Conservation (phyloP, 2,113 vertebrate genomes). For the Pampusana beccarii region DNA sequence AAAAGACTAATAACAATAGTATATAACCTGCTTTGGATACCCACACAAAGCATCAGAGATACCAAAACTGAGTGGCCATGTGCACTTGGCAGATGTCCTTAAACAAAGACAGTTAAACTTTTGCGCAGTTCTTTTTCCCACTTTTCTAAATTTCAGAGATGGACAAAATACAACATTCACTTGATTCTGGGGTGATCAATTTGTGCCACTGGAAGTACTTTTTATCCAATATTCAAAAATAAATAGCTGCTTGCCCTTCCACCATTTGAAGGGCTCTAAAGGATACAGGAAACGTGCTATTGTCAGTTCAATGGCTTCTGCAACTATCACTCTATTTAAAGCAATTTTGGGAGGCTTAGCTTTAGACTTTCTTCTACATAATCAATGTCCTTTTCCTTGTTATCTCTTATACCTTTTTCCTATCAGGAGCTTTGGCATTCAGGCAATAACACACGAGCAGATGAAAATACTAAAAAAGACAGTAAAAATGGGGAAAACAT, state of each 20-base stretch:
- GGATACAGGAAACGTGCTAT: background rate
- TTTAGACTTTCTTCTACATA: background rate
- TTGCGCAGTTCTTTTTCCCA: rapidly evolving
- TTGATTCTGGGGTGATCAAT: background rate
- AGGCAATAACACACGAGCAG: background rate
- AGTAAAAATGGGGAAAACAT: background rate
- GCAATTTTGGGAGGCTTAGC: background rate
- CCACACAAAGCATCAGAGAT: background rate
- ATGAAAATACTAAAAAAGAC: background rate
- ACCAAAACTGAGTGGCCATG: background rate
- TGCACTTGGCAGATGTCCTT: background rate
- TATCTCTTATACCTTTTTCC: background rate
- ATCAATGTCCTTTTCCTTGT: background rate
- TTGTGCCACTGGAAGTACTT: background rate
- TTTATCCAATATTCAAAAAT: background rate
- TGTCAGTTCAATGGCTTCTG: background rate
- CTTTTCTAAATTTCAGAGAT: background rate
- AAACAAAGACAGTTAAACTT: background rate
- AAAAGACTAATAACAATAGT: background rate
- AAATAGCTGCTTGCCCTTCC: background rate
- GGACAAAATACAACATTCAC: background rate
- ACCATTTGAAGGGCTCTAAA: background rate
- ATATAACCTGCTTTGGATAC: background rate
- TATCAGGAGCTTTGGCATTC: background rate
- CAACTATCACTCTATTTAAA: background rate